A percentile compares a stretch with the other conserved stretches of the same genome.
phyloP scores from a whole-genome alignment of 2,797 vertebrate species.

The Chloroceryle amazona region DNA sequence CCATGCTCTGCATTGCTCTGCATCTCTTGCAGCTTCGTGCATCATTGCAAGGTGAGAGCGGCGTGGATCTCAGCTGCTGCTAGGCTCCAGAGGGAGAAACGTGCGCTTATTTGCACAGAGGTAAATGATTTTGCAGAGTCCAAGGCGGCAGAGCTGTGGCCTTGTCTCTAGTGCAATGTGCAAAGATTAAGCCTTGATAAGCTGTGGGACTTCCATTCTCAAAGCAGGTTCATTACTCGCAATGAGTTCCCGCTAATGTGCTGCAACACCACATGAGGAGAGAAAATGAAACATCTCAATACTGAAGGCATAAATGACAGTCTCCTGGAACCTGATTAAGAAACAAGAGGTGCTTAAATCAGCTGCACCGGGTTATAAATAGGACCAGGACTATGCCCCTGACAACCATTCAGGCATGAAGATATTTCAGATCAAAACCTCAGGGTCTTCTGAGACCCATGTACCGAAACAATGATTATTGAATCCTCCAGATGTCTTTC shows the following conservation, averaged over 20 bases:
- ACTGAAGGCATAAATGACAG: neutral
- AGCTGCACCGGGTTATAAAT: neutral
- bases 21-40: rapidly evolving
- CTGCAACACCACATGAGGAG: neutral
- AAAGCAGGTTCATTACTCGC: neutral
- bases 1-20: neutral
- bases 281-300: neutral
- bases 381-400: neutral
- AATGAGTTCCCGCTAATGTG: neutral
- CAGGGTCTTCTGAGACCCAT: neutral
- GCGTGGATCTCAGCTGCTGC: neutral
- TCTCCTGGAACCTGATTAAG: neutral
- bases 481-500: slow-evolving; percentile 4
- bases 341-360: neutral
- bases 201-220: neutral
- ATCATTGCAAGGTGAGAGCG: rapidly evolving
- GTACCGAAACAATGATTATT: neutral
- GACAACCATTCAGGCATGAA: neutral
- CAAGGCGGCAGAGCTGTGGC: neutral
- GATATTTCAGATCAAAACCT: neutral
- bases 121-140: neutral
- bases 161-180: neutral
- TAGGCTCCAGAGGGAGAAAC: neutral
- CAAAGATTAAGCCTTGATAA: neutral
- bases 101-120: rapidly evolving